Conservation (phyloP, 2,888 invertebrate species). For the Eurytoma californica region DNA sequence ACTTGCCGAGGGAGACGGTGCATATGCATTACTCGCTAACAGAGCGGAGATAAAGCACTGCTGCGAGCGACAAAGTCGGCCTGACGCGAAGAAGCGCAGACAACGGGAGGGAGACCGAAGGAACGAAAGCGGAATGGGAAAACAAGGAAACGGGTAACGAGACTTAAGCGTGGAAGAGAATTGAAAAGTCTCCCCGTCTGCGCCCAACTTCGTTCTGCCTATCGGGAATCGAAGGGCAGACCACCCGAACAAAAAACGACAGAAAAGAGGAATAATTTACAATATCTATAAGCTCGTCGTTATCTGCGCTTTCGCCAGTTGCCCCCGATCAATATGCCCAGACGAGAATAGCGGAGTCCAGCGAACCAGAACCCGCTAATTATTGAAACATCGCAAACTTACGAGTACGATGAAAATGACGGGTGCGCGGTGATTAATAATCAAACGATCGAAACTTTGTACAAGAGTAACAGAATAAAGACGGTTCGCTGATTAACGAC, state of each 20-base stretch:
- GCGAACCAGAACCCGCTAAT: too few relatives aligned
- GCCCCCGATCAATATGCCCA: too few relatives aligned
- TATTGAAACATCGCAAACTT: too few relatives aligned
- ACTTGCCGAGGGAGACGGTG: slow-evolving; percentile 14
- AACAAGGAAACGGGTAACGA: slow-evolving; percentile 28
- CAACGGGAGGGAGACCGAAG: neutral
- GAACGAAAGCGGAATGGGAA: slow-evolving; percentile 23
- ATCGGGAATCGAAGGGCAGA: neutral
- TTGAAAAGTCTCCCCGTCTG: slow-evolving; percentile 27
- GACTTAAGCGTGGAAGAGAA: slow-evolving; percentile 24
- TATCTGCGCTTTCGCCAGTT: too few relatives aligned
- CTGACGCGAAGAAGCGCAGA: neutral
- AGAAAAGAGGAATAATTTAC: neutral
- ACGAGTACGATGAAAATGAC: too few relatives aligned
- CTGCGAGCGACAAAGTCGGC: neutral
- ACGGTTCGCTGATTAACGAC: too few relatives aligned
- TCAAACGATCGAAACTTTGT: too few relatives aligned
- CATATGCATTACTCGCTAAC: slow-evolving; percentile 35
- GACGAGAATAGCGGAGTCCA: too few relatives aligned
- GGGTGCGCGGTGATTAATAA: too few relatives aligned
- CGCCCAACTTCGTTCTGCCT: neutral
- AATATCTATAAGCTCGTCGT: too few relatives aligned
- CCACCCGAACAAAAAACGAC: too few relatives aligned
- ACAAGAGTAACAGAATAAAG: too few relatives aligned
- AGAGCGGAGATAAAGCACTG: neutral